Evolutionary conservation across 92 coral and sea anemone genomes (phyloP), one percentile per base, ranked within the genome.

Genomic region (Epizoanthus stellaris): DNA sequence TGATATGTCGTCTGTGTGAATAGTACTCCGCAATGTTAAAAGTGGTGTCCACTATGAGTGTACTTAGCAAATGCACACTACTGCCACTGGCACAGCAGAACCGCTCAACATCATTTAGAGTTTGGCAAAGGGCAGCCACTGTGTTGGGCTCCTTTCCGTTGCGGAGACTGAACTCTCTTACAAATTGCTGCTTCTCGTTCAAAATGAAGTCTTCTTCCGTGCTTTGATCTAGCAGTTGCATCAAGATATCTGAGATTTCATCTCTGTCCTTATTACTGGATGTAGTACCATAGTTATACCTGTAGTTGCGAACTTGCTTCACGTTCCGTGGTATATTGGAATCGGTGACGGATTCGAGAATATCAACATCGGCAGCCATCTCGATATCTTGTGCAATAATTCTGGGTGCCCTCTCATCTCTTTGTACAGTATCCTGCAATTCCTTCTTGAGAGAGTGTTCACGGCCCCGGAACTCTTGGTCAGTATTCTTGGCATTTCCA

Each of bases 11-110:
- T 87, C 52, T 87, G 88, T 16, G 90, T 88, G 75, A 88, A 62
- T 89, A 89, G 68, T 52, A 77, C 16, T 76, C 81, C 19, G 71
- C 36, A 19, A 88, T 85, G 73, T 88, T 88, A 54, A 88, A 85
- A 15, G 89, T 88, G 30, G 91, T 88, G 67, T 64, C 77, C 0
- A 83, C 81, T 12, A 68, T 71, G 21, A 84, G 36, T 30, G 36
- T 0, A 30, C 36, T 30, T 30, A 30, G 36, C 36, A 30, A 30
- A 30, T 30, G 36, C 36, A 30, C 36, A 30, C 36, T 56, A 12
- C 54, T 72, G 15, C 45, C 54, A 21, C 53, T 21, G 49, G 49
- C 49, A 43, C 49, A 43, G 12, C 77, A 72, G 52, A 72, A 72
- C 19, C 77, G 77, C 77, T 19, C 11, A 10, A 72, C 57, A 42